Evolutionary conservation across 2,888 invertebrate species (phyloP), one percentile per base, ranked within the genome.

Genomic region (Pogonocherus hispidulus): DNA sequence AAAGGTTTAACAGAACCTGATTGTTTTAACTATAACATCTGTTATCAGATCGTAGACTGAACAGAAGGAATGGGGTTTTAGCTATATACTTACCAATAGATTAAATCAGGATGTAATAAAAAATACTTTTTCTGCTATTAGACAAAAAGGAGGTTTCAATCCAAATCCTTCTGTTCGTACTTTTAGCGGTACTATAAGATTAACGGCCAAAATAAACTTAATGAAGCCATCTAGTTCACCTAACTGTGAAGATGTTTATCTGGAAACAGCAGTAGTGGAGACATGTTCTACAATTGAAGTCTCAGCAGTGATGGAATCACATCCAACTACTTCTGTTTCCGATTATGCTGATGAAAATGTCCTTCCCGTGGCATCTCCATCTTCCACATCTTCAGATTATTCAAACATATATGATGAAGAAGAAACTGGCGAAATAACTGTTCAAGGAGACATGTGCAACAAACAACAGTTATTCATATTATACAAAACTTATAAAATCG

Each of bases 21-120:
- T 6, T 54, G 32, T 54, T 54, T 54, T 14, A 14, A 14, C 54
- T 9, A 32, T 54, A 32, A 54, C 27, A 16, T 54, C 54, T 6
- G 16, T 54, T 32, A 2, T 32, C 4, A 1, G 11, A 2, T 16
- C 32, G 8, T 54, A 54, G 5, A 16, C 1, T n/a, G 54, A 54
- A 14, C 54, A 54, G 16, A 54, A 54, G 16, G 32, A 54, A 8
- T n/a, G 11, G 1, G 54, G 54, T n/a, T 54, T 54, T 18, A 14
- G 5, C 6, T 54, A 32, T 32, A 14, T 54, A 16, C 22, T 54
- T 19, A 54, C 54, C 4, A 32, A 54, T 32, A 0, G 54, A 18
- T 32, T 54, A 32, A 54, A 54, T 16, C 54, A 54, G 18, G 54
- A 54, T 18, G 32, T 27, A 3, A 54, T 54, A 4, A 32, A 54